Evolutionary conservation across 2,113 vertebrate species (phyloP), one percentile per base, ranked within the genome.

Genomic region (Gasterosteus nipponicus): DNA sequence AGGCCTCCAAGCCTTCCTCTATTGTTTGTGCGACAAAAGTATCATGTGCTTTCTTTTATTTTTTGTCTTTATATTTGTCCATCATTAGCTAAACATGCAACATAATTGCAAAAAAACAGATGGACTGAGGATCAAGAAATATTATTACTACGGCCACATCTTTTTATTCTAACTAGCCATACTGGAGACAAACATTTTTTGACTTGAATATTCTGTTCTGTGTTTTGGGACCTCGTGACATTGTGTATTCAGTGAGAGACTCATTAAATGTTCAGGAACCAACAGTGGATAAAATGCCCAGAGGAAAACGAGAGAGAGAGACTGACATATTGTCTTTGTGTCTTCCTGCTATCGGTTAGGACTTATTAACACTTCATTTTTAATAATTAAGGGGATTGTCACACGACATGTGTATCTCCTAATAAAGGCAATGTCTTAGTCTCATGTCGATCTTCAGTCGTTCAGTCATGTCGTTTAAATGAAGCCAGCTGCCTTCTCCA

Each of bases 201-300:
- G 33, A 14, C 18, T 60, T n/a, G 29, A 66, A 47, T 31, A 73
- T 15, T 35, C 22, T 64, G 65, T 8, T 39, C 35, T 29, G 14
- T 47, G 15, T 41, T 39, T 66, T 53, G 18, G 18, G 7, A 35
- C 16, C 16, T 10, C 11, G 16, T 10, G 22, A 26, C 22, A 26
- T 11, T 72, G 49, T 69, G 41, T 42, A 65, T 35, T 46, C 41
- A 44, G 58, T 12, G 49, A 82, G 56, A 82, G 67, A 7, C 56
- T 57, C 46, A 62, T 76, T 38, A 61, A 61, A 62, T 60, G n/a
- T 54, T 46, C n/a, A 66, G 31, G 47, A 60, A 44, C 46, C 46
- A 66, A 33, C 26, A 59, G 33, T 33, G 3, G 56, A 68, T 22
- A 57, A 41, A 60, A 14, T 54, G 67, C 41, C 18, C 1, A 18